A percentile compares a stretch with the other conserved stretches of the same genome.
phyloP scores from a whole-genome alignment of 2,797 vertebrate genomes.

The Chelonia mydas region DNA sequence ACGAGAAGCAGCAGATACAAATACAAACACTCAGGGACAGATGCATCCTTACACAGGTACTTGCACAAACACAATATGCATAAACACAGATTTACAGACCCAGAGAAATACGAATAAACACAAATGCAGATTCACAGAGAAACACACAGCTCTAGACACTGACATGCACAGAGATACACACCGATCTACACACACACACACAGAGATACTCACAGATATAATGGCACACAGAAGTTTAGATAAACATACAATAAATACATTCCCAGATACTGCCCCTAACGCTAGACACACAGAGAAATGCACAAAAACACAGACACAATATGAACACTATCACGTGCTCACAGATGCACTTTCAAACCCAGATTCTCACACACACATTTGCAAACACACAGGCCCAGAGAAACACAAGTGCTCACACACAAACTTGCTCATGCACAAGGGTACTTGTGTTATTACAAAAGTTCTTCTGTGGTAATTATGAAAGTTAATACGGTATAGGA shows the following conservation, averaged over 20 bases:
- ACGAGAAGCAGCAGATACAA: not conserved
- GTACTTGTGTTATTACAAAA: not conserved
- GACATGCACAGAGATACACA: not conserved
- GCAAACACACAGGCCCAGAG: not conserved
- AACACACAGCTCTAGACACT: not conserved
- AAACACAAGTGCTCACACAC: not conserved
- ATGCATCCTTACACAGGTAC: not conserved
- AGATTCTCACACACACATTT: rapidly evolving
- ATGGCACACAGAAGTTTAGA: not conserved
- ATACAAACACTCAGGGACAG: not conserved
- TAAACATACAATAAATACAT: not conserved
- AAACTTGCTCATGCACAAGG: not conserved
- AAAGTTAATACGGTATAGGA: not conserved
- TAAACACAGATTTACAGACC: not conserved
- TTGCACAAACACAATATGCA: rapidly evolving
- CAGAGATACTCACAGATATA: too few relatives aligned
- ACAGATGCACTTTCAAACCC: not conserved
- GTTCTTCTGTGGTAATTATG: not conserved
- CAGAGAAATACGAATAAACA: not conserved
- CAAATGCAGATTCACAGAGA: not conserved
- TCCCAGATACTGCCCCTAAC: not conserved
- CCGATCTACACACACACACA: not conserved
- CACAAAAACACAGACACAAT: not conserved
- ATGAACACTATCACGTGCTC: not conserved
- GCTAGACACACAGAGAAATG: not conserved